Evolutionary conservation across 2,797 vertebrate genomes (phyloP), one percentile per base, ranked within the genome.

Genomic region (Muscicapa comitata): DNA sequence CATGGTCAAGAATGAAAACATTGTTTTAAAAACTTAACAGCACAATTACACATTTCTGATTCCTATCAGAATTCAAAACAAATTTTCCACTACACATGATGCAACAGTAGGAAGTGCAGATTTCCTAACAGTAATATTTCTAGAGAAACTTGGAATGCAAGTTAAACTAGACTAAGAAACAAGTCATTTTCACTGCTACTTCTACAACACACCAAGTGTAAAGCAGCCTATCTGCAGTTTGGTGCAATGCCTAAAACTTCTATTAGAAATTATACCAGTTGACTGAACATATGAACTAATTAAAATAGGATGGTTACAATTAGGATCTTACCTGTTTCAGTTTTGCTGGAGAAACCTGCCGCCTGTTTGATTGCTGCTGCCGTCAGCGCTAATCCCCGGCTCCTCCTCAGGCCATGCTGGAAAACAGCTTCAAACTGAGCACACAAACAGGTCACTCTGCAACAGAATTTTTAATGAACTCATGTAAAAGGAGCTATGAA

Each of bases 361-460:
- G 98, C 99, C 95, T 99, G 99, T 94, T 99, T 99, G 94, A 99
- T 98, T 3, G 99, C 99, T 3, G 99, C 99, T 7, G 99, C 99
- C 1, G 99, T 99, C 82, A 99, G 98, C 0, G 99, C 99, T 82
- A 99, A 92, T 11, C 99, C 99, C 40, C 98, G 97, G 88, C 98
- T 99, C 97, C 99, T 99, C 98, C 98, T 99, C 98, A 99, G 98
- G 58, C 99, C 99, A 20, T 99, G 99, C 97, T 99, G 99, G 82
- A 99, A 97, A 88, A 99, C 99, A 0, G 98, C 98, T 95, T 99
- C 99, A 90, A 99, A 99, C 98, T 99, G 99, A 92, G 99, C 99
- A 40, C 99, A 99, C 76, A 99, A 97, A 92, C 99, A 99, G 89
- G 99, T 99, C 63, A 99, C 99, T 96, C 99, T 99, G 98, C 81